phyloP scores from a whole-genome alignment of 2,797 vertebrate genomes.

The Taeniopygia guttata region DNA sequence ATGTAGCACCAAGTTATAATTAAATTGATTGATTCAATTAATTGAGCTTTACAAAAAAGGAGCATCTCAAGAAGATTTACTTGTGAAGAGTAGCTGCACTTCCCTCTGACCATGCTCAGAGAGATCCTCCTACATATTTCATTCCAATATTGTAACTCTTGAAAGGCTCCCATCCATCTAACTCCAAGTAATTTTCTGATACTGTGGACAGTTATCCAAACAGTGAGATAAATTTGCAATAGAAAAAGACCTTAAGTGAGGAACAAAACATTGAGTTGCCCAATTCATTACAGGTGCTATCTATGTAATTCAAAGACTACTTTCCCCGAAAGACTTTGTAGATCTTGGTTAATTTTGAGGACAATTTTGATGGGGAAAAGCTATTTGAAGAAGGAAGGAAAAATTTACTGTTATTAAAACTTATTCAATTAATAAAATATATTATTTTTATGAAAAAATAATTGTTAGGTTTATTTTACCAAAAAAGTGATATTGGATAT shows the following conservation, averaged over 20 bases:
- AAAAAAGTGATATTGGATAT: neutral
- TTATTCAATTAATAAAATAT: neutral
- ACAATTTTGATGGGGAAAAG: neutral
- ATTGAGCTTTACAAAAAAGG: neutral
- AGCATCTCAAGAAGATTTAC: neutral
- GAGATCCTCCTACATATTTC: neutral
- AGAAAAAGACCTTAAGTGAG: neutral
- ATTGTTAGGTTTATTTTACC: neutral
- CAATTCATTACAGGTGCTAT: neutral
- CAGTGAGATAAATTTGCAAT: neutral
- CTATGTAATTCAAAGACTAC: neutral
- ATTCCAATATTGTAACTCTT: neutral
- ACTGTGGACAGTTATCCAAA: neutral
- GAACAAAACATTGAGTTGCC: neutral
- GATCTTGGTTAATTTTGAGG: neutral
- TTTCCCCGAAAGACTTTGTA: neutral
- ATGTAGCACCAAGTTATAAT: neutral
- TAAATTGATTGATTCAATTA: neutral
- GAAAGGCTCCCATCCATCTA: neutral
- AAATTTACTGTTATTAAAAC: conserved; percentile 9
- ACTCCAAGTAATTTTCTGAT: neutral
- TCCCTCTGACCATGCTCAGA: neutral
- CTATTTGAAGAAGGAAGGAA: neutral
- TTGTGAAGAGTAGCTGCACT: neutral
- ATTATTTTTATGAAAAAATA: conserved; percentile 41